These are phyloP conservation scores for Leiothrix lutea DNA, from an alignment of 2,113 vertebrate genomes.

Conservation along the genomic window DNA sequence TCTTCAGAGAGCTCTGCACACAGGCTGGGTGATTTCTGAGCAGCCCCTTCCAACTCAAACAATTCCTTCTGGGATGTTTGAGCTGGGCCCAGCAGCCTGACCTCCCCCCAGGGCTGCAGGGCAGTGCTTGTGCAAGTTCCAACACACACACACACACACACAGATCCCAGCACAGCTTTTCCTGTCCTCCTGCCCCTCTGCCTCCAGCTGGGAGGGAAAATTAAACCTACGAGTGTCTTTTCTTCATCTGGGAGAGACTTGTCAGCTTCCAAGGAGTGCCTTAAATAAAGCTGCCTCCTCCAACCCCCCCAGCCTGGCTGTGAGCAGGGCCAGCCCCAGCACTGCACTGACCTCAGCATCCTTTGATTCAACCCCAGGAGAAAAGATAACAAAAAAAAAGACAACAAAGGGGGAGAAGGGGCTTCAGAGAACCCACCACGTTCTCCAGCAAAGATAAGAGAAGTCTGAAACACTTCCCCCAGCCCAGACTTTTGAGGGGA, in stretches of 20 bases:
- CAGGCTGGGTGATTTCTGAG: neutral
- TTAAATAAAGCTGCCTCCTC: neutral
- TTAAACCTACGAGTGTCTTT: neutral
- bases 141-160: neutral
- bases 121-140: neutral
- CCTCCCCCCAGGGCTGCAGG: neutral
- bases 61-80: neutral
- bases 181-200: neutral
- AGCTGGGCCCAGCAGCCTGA: neutral
- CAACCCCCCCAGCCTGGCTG: neutral
- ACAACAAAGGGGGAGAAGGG: neutral
- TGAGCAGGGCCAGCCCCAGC: neutral
- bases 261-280: neutral
- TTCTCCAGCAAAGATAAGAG: neutral
- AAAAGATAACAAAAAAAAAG: neutral
- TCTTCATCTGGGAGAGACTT: neutral
- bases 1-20: neutral
- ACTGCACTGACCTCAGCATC: neutral
- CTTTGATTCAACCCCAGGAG: neutral
- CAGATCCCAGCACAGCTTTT: neutral
- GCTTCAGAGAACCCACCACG: neutral
- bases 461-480: neutral
- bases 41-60: neutral
- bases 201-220: slow-evolving; percentile 21
- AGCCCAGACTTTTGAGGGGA: neutral